Base-by-base conservation (phyloP, 2,888 invertebrate genomes). In the Creontiades dilutus region DNA sequence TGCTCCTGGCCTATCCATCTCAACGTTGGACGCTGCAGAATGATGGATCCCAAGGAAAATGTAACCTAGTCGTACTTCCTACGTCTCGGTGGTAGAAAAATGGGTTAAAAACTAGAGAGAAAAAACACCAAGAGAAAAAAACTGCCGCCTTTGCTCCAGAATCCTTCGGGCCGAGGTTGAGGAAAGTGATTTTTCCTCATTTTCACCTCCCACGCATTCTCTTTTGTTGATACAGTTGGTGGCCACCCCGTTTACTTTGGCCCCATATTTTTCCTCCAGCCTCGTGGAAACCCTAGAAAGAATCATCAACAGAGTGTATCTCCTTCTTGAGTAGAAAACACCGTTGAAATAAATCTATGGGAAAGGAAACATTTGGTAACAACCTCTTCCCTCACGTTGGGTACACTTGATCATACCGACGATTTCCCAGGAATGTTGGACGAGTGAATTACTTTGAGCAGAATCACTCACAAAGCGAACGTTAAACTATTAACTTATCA, bases 151-250 rank as follows among this genome's bases (percentile, higher is more conserved):
- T 19, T n/a, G 57, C 16, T n/a, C 13, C 68, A 23, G 68, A 68
- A 23, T 68, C 68, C 68, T n/a, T 23, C 68, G 68, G n/a, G 68
- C 68, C 68, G 68, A 68, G 78, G 78, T 47, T 47, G 47, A 78
- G 78, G 11, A 46, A 78, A 78, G 78, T 46, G 78, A 78, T 78
- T 78, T 78, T 78, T 78, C 78, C 78, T 78, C 78, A 78, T 78
- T 78, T 78, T 47, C 78, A 78, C 78, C 78, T 78, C 78, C 37
- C 47, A 47, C 46, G 78, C 78, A 47, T 78, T 19, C 19, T 46
- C 78, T 78, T 47, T 16, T 78, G 78, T 78, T 78, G 78, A 47
- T 78, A 78, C 78, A 78, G 78, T 47, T 78, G 78, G 37, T 47
- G 78, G 78, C 46, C 78, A 78, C 37, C 47, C 28, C 37, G 47